phyloP scores from a whole-genome alignment of 2,113 vertebrate genomes.

The Ictalurus furcatus region DNA sequence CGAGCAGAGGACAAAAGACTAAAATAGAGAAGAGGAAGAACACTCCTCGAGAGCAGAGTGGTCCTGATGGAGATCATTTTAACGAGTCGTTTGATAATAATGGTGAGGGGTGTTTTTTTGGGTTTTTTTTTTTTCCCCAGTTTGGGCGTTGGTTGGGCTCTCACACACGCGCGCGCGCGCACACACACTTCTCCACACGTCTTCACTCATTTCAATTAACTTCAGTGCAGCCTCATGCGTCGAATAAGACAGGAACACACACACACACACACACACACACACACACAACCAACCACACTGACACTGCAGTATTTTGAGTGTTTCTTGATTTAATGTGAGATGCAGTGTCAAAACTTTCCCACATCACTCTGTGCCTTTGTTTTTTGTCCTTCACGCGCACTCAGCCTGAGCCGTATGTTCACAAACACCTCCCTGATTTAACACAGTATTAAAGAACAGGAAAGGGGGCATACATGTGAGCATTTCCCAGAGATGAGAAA shows the following conservation, averaged over 20 bases:
- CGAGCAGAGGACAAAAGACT: neutral
- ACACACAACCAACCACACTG: neutral
- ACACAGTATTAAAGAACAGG: slow-evolving; percentile 25
- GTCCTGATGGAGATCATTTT: neutral
- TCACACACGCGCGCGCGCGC: neutral
- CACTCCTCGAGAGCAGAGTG: neutral
- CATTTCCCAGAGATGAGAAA: neutral
- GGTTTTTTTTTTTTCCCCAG: no score
- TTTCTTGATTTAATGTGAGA: neutral
- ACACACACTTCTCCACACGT: neutral
- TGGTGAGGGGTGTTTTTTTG: neutral
- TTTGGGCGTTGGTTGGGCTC: neutral
- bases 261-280: slow-evolving; percentile 1
- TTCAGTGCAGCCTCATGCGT: neutral
- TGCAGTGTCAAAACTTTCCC: neutral
- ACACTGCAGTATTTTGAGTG: neutral
- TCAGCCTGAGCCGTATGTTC: slow-evolving; percentile 33
- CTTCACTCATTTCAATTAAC: neutral
- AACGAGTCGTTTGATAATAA: neutral
- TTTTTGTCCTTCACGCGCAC: slow-evolving; percentile 17
- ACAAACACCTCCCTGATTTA: slow-evolving; percentile 20
- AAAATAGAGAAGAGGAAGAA: slow-evolving; percentile 19
- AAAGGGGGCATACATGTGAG: neutral
- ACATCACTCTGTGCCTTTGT: slow-evolving; percentile 42
- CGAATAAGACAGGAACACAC: neutral